Evolutionary conservation across 2,113 vertebrate genomes (phyloP).

Genomic region (Psophia crepitans): DNA sequence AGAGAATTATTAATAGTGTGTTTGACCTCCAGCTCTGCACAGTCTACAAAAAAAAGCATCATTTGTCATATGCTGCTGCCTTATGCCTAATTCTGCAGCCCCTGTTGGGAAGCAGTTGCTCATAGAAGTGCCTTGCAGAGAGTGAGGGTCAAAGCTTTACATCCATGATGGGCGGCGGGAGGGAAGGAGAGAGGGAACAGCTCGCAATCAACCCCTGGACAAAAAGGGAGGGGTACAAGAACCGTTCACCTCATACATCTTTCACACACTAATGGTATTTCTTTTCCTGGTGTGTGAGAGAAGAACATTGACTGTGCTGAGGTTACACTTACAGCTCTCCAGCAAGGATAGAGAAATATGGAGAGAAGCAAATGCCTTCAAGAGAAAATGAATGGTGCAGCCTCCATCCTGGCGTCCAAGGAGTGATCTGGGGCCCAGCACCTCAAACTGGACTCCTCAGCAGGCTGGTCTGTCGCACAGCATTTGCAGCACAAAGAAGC

Average conservation of each 20-base stretch:
- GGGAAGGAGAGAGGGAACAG: neutral
- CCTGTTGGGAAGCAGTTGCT: neutral
- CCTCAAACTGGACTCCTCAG: neutral
- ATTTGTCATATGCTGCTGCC: conserved; percentile 41
- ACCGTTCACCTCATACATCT: neutral
- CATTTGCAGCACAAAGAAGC: neutral
- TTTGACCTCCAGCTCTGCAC: conserved; percentile 45
- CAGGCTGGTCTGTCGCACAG: neutral
- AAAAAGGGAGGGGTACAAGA: neutral
- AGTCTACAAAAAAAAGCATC: conserved; percentile 13
- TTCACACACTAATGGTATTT: neutral
- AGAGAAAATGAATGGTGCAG: neutral
- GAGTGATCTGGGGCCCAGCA: neutral
- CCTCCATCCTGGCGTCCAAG: neutral
- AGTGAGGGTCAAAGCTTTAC: neutral
- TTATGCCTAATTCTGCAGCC: conserved; percentile 5
- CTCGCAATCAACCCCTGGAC: neutral
- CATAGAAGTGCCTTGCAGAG: neutral
- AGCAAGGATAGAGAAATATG: neutral
- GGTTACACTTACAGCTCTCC: neutral
- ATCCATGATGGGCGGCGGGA: neutral
- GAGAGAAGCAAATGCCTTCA: neutral
- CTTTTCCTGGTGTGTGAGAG: neutral
- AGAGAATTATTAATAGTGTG: conserved; percentile 61
- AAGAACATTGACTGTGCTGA: neutral